Evolutionary conservation across 2,888 invertebrate species (phyloP), one percentile per base, ranked within the genome.

Genomic region (Leucoma salicis): DNA sequence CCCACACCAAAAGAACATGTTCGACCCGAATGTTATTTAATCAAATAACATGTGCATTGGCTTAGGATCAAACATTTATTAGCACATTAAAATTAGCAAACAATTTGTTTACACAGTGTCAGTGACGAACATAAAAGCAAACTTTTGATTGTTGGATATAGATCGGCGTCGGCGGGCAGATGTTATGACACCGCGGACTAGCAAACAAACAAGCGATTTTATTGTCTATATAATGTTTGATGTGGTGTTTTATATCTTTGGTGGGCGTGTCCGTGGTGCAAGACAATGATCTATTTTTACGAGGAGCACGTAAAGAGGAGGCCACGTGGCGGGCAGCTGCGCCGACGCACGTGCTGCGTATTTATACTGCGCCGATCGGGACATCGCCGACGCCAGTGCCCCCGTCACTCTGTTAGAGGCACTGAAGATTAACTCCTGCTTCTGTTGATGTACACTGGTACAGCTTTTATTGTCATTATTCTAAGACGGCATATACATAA

Each of bases 251-350:
- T 86, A 86, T 86, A 77, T 82, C 79, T 64, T 61, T 55, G 57
- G 80, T 85, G 74, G 88, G 88, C 86, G 88, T 86, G 88, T 74
- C 75, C 64, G 53, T 34, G 54, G 56, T 38, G 49, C 60, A 66
- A 83, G 88, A 87, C 87, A 88, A 88, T 88, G 82, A 78, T 87
- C 88, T 89, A 88, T 88, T 86, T 88, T 85, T 77, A 78, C 77
- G 66, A 61, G 60, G 67, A 62, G 66, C 68, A 70, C 75, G 82
- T 81, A 79, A 81, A 81, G 82, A 79, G 79, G 67, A 75, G 73
- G 79, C 80, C 88, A 89, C 89, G 88, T 89, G 89, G 79, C 73
- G 58, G 78, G 78, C 89, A 87, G 89, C 88, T 89, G 88, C 81
- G 86, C 64, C 39, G 34, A 74, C 84, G 83, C 88, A 86, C 88